phyloP scores from a whole-genome alignment of 2,113 vertebrate species.

The Cichladusa arquata region DNA sequence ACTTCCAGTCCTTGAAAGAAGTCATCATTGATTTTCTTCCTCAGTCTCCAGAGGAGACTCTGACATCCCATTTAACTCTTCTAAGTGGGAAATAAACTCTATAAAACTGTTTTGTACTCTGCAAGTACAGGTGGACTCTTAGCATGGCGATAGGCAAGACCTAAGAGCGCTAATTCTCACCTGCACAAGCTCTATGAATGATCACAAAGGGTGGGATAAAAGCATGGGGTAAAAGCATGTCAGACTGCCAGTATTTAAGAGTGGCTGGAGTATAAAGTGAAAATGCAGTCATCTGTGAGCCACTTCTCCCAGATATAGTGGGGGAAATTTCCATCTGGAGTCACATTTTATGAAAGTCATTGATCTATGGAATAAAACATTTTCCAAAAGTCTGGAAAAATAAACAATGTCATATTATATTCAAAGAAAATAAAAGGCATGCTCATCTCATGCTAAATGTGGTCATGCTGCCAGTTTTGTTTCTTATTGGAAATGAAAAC shows the following conservation, averaged over 20 bases:
- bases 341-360: background rate
- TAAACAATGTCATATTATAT: background rate
- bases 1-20: background rate
- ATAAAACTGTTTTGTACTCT: background rate
- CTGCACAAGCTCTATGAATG: background rate
- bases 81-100: background rate
- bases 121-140: background rate
- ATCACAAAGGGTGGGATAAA: background rate
- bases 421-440: background rate
- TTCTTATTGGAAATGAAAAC: background rate
- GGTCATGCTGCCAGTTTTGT: background rate
- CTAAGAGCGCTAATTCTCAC: background rate
- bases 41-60: background rate
- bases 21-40: background rate
- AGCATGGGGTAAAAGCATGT: background rate
- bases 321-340: constrained; percentile 1
- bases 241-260: background rate
- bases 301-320: background rate
- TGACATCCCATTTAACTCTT: background rate
- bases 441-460: background rate
- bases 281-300: background rate
- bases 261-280: background rate
- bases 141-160: background rate
- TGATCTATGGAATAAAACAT: background rate
- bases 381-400: constrained; percentile 16